These are phyloP conservation scores for Aleiodes alternator DNA, from an alignment of 2,888 invertebrate genomes.

Conservation along the genomic window DNA sequence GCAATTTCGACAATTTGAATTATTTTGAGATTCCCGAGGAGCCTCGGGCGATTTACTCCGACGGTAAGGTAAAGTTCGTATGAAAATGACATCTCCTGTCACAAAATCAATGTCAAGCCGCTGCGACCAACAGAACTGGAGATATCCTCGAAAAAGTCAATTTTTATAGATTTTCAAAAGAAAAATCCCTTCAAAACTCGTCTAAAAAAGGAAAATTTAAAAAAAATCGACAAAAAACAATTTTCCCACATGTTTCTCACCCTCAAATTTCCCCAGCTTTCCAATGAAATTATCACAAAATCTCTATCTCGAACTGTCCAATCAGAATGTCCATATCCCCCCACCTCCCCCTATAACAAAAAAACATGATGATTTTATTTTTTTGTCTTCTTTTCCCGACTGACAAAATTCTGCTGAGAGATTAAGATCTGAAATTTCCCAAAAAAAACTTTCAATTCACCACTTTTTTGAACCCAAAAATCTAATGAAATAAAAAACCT, in stretches of 20 bases:
- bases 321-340: background rate
- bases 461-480: background rate
- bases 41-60: too few species aligned
- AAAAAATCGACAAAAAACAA: too few species aligned
- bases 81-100: too few species aligned
- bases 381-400: conserved; percentile 74
- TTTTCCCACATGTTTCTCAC: too few species aligned
- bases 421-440: conserved; percentile 62
- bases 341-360: background rate
- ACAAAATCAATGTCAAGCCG: too few species aligned
- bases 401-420: conserved; percentile 66
- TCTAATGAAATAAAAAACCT: conserved; percentile 4
- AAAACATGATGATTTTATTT: conserved; percentile 63
- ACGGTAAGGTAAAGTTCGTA: too few species aligned
- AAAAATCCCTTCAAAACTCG: background rate
- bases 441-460: background rate
- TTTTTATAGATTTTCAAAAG: background rate
- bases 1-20: too few species aligned
- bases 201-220: background rate
- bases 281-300: background rate
- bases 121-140: too few species aligned
- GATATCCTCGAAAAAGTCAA: background rate
- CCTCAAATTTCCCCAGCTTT: background rate
- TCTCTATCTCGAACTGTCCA: background rate
- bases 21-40: too few species aligned